Evolutionary conservation across 2,113 vertebrate species (phyloP).

Genomic region (Nycticebus coucang): DNA sequence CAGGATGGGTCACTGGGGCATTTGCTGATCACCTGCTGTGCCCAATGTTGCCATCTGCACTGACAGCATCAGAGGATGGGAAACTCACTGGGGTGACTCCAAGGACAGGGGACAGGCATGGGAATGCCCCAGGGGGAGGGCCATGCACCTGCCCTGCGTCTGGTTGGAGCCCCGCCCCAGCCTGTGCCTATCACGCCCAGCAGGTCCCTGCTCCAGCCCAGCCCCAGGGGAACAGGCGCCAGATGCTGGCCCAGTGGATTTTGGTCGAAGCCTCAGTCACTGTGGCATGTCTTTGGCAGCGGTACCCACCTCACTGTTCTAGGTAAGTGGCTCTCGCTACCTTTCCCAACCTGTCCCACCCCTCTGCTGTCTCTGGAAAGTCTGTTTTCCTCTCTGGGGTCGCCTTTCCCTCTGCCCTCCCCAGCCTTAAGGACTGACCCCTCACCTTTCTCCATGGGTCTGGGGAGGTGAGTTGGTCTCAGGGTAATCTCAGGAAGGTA

Average conservation of each 20-base stretch:
- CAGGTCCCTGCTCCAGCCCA: not conserved
- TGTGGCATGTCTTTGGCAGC: not conserved
- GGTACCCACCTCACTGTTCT: conserved; percentile 61
- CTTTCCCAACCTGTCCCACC: not conserved
- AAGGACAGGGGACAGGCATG: not conserved
- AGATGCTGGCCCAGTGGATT: not conserved
- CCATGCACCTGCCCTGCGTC: not conserved
- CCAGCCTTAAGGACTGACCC: not conserved
- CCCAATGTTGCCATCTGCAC: not conserved
- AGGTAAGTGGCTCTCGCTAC: conserved; percentile 52
- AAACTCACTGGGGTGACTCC: not conserved
- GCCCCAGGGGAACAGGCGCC: not conserved
- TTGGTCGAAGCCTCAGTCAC: not conserved
- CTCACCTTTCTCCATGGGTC: not conserved
- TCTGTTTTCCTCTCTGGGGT: not conserved
- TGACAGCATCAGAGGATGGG: not conserved
- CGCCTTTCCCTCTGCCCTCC: not conserved
- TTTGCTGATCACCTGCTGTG: not conserved
- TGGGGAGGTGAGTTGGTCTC: not conserved
- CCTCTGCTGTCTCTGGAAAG: not conserved
- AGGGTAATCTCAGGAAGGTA: not conserved
- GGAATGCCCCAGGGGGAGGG: not conserved
- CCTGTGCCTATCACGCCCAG: not conserved
- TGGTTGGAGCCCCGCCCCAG: not conserved
- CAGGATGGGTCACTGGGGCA: not conserved